Evolutionary conservation across 2,888 invertebrate species (phyloP), one percentile per base, ranked within the genome.

Genomic region (Lepidochitona cinerea): DNA sequence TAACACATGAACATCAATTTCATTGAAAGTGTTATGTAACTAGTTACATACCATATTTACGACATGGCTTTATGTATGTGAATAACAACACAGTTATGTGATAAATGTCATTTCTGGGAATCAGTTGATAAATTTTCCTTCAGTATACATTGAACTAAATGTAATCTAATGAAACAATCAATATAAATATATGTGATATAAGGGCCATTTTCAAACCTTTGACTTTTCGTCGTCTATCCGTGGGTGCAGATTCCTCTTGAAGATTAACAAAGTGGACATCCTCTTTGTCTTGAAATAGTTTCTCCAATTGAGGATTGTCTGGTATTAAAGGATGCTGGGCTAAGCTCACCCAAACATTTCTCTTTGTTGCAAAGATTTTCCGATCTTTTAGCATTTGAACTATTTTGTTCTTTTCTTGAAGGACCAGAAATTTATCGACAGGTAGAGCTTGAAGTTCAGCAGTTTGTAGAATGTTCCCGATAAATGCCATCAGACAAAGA

Each of bases 321-420:
- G 85, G 81, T 67, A 89, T 81, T 82, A 90, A 78, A n/a, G 88
- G 89, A 6, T 78, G 72, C n/a, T 87, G 84, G 4, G 76, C 79
- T 18, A 85, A 72, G 23, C 81, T 78, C 18, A 87, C 85, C 88
- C 87, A 89, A 23, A 76, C 53, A 12, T 80, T 79, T 12, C 72
- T 73, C 72, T 84, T 87, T 6, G 86, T 84, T 23, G 86, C 86
- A 26, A 89, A 79, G 23, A 88, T 80, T 73, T 84, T 82, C 35
- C 75, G 70, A 0, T 71, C 70, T 18, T 66, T 64, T 32, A 82
- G 72, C 26, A 76, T 68, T 9, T 66, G 32, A 18, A 35, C 12
- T 37, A 66, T 4, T n/a, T 35, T 32, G n/a, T 66, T n/a, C 12
- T 66, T 66, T 23, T 66, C 66, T 9, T 66, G 35, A 9, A 14